Evolutionary conservation across 2,888 invertebrate species (phyloP).

Genomic region (Phragmatobia fuliginosa): DNA sequence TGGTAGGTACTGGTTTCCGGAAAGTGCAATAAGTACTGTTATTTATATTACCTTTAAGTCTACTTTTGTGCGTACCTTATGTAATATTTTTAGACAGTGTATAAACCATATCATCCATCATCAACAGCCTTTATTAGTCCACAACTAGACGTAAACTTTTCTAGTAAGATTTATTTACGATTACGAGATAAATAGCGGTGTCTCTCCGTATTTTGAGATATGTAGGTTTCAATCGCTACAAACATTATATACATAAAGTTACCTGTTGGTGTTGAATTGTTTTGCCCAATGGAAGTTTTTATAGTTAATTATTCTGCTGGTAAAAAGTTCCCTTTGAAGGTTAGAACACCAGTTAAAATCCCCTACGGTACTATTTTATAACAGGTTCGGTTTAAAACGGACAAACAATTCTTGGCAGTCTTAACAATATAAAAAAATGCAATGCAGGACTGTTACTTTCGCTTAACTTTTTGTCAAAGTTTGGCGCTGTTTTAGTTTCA

Average conservation of each 20-base stretch:
- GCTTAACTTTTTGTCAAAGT: too few relatives aligned
- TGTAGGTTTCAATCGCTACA: too few relatives aligned
- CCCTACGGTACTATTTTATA: neutral
- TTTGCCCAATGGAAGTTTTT: neutral
- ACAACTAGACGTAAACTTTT: neutral
- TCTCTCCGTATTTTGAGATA: too few relatives aligned
- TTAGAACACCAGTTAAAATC: neutral
- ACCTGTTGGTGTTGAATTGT: neutral
- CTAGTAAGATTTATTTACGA: too few relatives aligned
- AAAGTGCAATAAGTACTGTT: constrained; percentile 12
- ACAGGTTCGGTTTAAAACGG: neutral
- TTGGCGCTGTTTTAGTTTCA: too few relatives aligned
- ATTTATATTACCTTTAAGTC: neutral
- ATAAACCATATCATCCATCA: neutral
- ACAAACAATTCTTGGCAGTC: neutral
- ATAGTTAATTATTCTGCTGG: neutral
- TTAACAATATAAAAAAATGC: neutral
- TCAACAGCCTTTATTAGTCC: neutral
- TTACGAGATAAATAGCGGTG: too few relatives aligned
- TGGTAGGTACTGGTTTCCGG: constrained; percentile 20
- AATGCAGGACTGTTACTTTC: too few relatives aligned
- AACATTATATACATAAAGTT: too few relatives aligned
- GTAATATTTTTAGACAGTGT: neutral
- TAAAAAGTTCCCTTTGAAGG: neutral
- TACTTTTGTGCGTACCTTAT: neutral